Evolutionary conservation across 2,888 invertebrate genomes (phyloP).

Genomic region (Sphaeridia pumilis): DNA sequence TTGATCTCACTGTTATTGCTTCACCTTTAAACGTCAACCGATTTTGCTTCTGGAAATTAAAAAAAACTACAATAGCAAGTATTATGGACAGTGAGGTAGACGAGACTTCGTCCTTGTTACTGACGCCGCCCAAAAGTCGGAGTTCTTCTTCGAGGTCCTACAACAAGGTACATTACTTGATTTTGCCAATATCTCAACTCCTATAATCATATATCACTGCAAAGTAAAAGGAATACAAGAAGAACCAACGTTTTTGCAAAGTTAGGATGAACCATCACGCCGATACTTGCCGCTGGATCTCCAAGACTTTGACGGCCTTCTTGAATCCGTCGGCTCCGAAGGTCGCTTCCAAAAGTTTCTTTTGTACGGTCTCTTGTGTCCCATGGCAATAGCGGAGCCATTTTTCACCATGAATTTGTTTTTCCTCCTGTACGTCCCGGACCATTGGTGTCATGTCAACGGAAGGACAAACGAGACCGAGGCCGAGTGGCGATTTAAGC

Average conservation of each 20-base stretch:
- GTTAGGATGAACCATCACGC: neutral
- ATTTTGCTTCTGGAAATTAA: no score
- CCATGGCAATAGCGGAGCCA: constrained; percentile 11
- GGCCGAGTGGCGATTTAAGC: constrained; percentile 44
- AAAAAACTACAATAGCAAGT: no score
- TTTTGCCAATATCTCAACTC: no score
- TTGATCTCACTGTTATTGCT: no score
- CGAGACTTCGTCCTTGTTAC: no score
- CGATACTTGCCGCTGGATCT: neutral
- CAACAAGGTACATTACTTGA: no score
- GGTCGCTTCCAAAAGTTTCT: constrained; percentile 12
- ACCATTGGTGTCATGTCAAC: constrained; percentile 48
- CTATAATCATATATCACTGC: neutral
- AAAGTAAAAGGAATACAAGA: neutral
- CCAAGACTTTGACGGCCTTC: constrained; percentile 11
- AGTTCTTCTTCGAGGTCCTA: no score
- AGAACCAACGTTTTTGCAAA: neutral
- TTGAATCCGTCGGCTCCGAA: constrained; percentile 10
- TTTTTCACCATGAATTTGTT: constrained; percentile 14
- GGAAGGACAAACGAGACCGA: constrained; percentile 44
- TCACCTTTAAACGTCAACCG: no score
- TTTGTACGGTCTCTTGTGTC: constrained; percentile 8
- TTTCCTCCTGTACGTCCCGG: constrained; percentile 14
- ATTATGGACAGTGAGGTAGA: no score
- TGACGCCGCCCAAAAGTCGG: no score